Conservation (phyloP, 1,140 invertebrate genomes). For the Calephelis nemesis region DNA sequence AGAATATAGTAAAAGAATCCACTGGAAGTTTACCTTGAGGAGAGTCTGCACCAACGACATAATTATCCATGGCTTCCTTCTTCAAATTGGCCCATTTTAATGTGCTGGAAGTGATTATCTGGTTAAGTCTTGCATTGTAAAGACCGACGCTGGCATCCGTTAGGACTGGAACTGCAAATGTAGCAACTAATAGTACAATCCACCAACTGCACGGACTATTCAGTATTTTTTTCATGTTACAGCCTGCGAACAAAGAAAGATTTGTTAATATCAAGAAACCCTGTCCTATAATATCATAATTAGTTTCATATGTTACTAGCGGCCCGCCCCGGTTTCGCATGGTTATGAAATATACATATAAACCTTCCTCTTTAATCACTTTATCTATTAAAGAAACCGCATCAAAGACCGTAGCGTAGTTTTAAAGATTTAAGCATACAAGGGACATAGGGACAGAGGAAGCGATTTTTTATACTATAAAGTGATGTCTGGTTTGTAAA, state of each 20-base stretch:
- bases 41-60: slow-evolving; percentile 60
- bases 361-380: too few relatives aligned
- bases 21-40: slow-evolving; percentile 44
- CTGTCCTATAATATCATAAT: too few relatives aligned
- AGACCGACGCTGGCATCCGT: slow-evolving; percentile 54
- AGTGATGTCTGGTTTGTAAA: too few relatives aligned
- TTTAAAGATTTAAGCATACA: too few relatives aligned
- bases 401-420: too few relatives aligned
- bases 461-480: too few relatives aligned
- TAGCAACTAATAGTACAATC: slow-evolving; percentile 55
- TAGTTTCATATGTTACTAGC: too few relatives aligned
- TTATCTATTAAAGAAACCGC: too few relatives aligned
- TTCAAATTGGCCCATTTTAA: slow-evolving; percentile 64
- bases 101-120: slow-evolving; percentile 67
- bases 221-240: slow-evolving; percentile 58
- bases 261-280: too few relatives aligned
- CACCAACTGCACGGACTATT: slow-evolving; percentile 62
- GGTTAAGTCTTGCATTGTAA: slow-evolving; percentile 59
- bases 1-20: not conserved
- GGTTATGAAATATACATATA: too few relatives aligned
- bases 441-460: too few relatives aligned
- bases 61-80: slow-evolving; percentile 62
- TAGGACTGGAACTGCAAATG: slow-evolving; percentile 46
- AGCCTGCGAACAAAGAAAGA: slow-evolving; percentile 52
- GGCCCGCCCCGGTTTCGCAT: too few relatives aligned